Evolutionary conservation across 2,888 invertebrate genomes (phyloP), one percentile per base, ranked within the genome.

Genomic region (Nyleta sp.): DNA sequence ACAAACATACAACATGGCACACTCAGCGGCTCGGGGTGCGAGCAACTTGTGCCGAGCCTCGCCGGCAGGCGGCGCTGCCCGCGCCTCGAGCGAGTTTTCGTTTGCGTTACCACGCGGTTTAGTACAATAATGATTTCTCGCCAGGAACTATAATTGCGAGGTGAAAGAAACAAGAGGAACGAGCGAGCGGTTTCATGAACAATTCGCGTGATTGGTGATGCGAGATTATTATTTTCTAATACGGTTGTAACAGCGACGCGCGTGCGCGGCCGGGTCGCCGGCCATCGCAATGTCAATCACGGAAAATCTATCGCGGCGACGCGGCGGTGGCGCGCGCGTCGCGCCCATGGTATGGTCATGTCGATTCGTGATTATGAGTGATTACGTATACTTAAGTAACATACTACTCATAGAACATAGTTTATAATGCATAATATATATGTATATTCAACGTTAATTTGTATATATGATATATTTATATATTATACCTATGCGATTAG

Each of bases 401-500:
- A 71, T 79, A 80, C 75, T 80, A 80, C 60, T 76, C 75, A 68
- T 80, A 80, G 76, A 60, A 80, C 64, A 80, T 80, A 80, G 76
- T 73, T 77, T 80, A 70, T 80, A 76, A 76, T 55, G 73, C 76
- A 73, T 74, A 76, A 80, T 81, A 81, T 83, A 83, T 83, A 83
- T 82, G 81, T 83, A 82, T 82, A 83, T 84, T 82, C 81, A 83
- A 82, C 82, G 82, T 82, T 84, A 82, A 81, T 84, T 82, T 82
- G 81, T 83, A 84, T 83, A 83, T 83, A 79, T 79, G 79, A 84
- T 82, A 84, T 83, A 83, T 84, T 86, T 87, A 86, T 83, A 85
- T 82, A 81, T 78, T 82, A 84, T 81, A 81, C 84, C 84, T 87
- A 86, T 81, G 85, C 82, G 86, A 83, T 88, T 89, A 89, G 89